Conservation (phyloP, 1,140 invertebrate genomes). For the Dreissena polymorpha region DNA sequence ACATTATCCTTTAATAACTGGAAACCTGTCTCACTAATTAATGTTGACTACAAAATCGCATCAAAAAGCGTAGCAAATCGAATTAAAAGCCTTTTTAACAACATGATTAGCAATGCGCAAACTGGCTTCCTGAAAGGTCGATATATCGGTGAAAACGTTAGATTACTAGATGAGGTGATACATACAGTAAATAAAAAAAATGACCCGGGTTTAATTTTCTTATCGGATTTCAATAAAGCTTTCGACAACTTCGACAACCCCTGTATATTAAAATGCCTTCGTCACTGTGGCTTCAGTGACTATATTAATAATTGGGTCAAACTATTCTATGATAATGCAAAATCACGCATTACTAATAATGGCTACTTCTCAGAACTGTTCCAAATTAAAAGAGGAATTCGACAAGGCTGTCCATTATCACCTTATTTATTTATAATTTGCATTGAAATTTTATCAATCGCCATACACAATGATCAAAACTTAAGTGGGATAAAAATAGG, state of each 20-base stretch:
- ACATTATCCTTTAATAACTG: constrained; percentile 13
- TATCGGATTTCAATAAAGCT: background rate
- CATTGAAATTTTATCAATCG: too few species aligned
- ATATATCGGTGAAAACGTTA: constrained; percentile 42
- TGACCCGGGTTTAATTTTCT: too few species aligned
- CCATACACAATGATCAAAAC: too few species aligned
- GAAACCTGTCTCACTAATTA: constrained; percentile 17
- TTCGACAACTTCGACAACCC: constrained; percentile 2
- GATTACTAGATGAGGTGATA: background rate
- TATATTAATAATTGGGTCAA: background rate
- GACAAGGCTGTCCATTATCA: constrained; percentile 15
- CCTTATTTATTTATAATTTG: too few species aligned
- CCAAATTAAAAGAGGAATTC: background rate
- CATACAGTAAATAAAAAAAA: too few species aligned
- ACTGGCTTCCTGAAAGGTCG: constrained; percentile 20
- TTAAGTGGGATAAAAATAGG: too few species aligned
- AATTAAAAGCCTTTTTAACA: constrained; percentile 7
- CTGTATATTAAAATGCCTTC: background rate
- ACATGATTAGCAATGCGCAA: constrained; percentile 15
- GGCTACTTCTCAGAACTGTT: constrained; percentile 2
- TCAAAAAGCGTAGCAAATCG: constrained; percentile 19
- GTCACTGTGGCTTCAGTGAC: background rate
- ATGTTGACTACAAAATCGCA: constrained; percentile 27
- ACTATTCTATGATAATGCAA: constrained; percentile 4
- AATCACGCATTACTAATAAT: constrained; percentile 4